Percentiles rank a stretch among this genome's conserved stretches.
Conservation (phyloP, 92 coral and sea anemone genomes). For the Paramuricea clavata region DNA sequence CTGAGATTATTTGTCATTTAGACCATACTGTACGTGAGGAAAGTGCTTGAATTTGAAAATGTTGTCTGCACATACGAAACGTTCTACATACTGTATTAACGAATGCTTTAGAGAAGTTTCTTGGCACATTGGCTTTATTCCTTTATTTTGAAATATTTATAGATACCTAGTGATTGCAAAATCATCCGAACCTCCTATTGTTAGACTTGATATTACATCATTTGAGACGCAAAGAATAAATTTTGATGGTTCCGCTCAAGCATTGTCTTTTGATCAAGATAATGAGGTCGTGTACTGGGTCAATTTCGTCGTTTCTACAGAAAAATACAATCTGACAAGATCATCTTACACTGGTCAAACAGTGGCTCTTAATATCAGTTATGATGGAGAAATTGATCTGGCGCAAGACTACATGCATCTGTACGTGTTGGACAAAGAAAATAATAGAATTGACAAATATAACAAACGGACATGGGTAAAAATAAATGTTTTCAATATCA, state of each 20-base stretch:
- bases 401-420: slow-evolving; percentile 1
- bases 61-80: too few species aligned
- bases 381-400: not conserved
- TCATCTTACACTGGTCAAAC: not conserved
- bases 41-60: too few species aligned
- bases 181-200: not conserved
- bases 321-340: not conserved
- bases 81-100: too few species aligned
- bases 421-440: slow-evolving; percentile 11
- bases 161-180: not conserved
- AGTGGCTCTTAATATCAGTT: not conserved
- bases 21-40: too few species aligned
- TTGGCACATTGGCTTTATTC: not conserved
- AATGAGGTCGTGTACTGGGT: slow-evolving; percentile 14
- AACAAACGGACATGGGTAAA: not conserved
- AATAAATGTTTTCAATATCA: not conserved
- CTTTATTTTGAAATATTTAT: not conserved
- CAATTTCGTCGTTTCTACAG: not conserved
- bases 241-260: slow-evolving; percentile 4
- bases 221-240: not conserved
- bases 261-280: not conserved
- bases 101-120: not conserved
- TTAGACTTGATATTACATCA: not conserved
- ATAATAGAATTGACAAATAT: not conserved
- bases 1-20: too few species aligned